Evolutionary conservation across 2,113 vertebrate species (phyloP), one percentile per base, ranked within the genome.

Genomic region (Pedetes capensis): DNA sequence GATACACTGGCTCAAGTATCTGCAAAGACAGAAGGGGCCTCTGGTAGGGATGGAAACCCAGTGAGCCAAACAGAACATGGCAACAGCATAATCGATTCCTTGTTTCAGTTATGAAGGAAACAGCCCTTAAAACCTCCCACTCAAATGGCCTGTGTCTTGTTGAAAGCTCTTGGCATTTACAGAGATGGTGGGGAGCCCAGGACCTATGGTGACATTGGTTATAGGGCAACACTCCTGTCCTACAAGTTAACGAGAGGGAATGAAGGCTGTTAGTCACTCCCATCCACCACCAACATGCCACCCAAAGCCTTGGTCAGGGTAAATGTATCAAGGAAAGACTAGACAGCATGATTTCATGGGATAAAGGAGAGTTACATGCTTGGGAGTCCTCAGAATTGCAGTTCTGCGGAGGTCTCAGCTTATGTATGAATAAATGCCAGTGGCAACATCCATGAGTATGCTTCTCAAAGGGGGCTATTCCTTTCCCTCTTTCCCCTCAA

Each of bases 351-450:
- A 82, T 79, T 91, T 89, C 64, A 66, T 5, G 29, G 83, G 68
- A 53, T 44, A 49, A 29, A 17, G 23, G 72, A 72, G 53, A 87
- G 39, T 69, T 51, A 49, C 57, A 64, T 39, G 89, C 83, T 82
- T 53, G n/a, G 32, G 57, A 92, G 71, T 37, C 81, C 49, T 16
- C 8, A 90, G 81, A 25, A 72, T 22, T n/a, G 34, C 53, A 51
- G 34, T 71, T 89, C 75, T 69, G 79, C 49, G 0, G 42, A 74
- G 76, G 27, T 71, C 64, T 51, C 51, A 74, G 55, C 39, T 90
- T 89, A 86, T 53, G 66, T 95, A 78, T 25, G 94, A 93, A 95
- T 96, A 93, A 95, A 94, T 16, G 82, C 89, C 20, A 1, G 66
- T 51, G 82, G 93, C 91, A 76, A 75, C 49, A 94, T 71, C 88